Evolutionary conservation across 2,113 vertebrate species (phyloP).

Genomic region (Pomatostomus ruficeps): DNA sequence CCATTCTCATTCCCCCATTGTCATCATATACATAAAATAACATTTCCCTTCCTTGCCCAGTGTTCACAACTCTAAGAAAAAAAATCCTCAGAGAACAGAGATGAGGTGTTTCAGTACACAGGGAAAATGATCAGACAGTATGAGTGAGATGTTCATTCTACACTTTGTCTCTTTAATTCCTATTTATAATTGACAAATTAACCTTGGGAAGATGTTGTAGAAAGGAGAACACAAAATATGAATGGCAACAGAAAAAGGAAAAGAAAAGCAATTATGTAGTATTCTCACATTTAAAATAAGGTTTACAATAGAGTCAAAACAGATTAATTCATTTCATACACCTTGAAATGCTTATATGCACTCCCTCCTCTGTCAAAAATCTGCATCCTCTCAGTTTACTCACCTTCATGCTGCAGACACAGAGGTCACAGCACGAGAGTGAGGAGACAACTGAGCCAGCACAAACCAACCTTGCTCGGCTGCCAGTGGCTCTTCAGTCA

Average conservation of each 20-base stretch:
- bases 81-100: neutral
- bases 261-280: neutral
- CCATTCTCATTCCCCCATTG: neutral
- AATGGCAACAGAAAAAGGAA: neutral
- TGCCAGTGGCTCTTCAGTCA: rapidly evolving
- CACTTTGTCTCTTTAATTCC: neutral
- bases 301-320: neutral
- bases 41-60: neutral
- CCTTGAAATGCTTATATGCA: neutral
- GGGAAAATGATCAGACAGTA: neutral
- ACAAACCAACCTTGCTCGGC: neutral
- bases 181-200: neutral
- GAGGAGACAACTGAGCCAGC: neutral
- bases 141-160: neutral
- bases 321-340: neutral
- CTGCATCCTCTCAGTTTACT: neutral
- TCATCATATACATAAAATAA: neutral
- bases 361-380: neutral
- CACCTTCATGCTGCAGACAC: neutral
- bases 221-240: neutral
- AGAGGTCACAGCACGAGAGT: rapidly evolving
- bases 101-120: neutral
- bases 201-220: neutral
- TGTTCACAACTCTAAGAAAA: neutral
- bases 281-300: neutral